A percentile compares a stretch with the other conserved stretches of the same genome.
Evolutionary conservation across 2,888 invertebrate species (phyloP).

Genomic region (Acleris emargana): DNA sequence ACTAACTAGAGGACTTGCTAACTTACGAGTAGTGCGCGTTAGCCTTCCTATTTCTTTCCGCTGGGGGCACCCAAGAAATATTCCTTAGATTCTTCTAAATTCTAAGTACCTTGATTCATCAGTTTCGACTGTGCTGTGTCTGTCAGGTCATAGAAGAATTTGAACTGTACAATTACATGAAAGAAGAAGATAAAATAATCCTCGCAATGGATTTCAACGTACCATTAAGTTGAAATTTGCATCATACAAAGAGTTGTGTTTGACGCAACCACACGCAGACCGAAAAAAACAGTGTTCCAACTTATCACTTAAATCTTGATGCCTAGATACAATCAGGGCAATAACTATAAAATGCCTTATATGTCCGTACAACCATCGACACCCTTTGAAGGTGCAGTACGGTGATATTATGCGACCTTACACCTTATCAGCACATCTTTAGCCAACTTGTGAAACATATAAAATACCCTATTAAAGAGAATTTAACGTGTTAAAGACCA

Average conservation of each 20-base stretch:
- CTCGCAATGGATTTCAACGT: too few relatives aligned
- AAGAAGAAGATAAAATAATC: too few relatives aligned
- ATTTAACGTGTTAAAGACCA: conserved; percentile 13
- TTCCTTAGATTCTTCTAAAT: too few relatives aligned
- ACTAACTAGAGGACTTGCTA: too few relatives aligned
- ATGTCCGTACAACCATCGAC: conserved; percentile 1
- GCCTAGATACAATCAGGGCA: conserved; percentile 22
- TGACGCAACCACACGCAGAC: neutral
- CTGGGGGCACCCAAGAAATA: too few relatives aligned
- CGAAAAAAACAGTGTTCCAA: neutral
- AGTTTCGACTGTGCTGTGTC: too few relatives aligned
- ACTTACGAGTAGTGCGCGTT: too few relatives aligned
- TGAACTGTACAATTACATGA: too few relatives aligned
- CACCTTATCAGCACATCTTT: conserved; percentile 20
- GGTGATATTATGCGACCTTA: conserved; percentile 32
- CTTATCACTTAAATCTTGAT: conserved; percentile 16
- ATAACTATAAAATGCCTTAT: conserved; percentile 23
- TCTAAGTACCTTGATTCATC: too few relatives aligned
- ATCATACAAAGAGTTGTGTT: neutral
- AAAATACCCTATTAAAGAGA: conserved; percentile 23
- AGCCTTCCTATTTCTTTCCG: too few relatives aligned
- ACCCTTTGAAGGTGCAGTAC: conserved; percentile 1
- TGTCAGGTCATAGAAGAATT: too few relatives aligned
- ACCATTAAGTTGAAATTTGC: neutral
- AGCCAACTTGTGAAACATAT: conserved; percentile 22